Percentiles rank a stretch among this genome's conserved stretches.
Conservation (phyloP, 2,797 vertebrate genomes). For the Cryptoblepharus egeriae region DNA sequence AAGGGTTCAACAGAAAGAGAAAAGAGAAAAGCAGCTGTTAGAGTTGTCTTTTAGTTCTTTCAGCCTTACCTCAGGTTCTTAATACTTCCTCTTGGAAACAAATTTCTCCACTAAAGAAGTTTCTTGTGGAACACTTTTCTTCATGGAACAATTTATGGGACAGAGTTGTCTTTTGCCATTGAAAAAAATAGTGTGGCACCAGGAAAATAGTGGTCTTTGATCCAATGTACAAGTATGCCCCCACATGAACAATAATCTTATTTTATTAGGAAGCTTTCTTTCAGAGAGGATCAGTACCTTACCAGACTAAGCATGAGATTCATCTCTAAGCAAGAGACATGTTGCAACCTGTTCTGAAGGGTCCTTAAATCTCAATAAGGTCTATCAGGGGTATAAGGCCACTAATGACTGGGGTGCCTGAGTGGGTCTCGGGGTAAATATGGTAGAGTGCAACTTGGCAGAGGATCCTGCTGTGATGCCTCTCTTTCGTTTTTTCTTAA, state of each 20-base stretch:
- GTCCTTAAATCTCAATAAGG: background rate
- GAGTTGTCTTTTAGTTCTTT: constrained; percentile 34
- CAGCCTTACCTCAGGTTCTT: constrained; percentile 41
- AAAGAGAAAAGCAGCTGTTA: constrained; percentile 30
- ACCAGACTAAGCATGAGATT: too few relatives aligned
- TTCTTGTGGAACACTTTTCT: constrained; percentile 30
- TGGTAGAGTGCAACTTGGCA: too few relatives aligned
- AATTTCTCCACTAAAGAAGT: constrained; percentile 38
- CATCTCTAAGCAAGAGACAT: background rate
- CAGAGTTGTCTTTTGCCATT: constrained; percentile 25
- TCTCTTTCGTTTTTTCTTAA: too few relatives aligned
- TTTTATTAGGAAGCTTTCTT: background rate
- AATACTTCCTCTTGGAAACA: constrained; percentile 33
- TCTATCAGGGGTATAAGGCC: background rate
- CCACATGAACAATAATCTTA: too few relatives aligned
- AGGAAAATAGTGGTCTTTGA: background rate
- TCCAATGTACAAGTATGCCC: background rate
- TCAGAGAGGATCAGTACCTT: background rate
- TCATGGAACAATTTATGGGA: constrained; percentile 29
- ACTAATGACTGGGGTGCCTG: too few relatives aligned
- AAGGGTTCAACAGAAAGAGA: constrained; percentile 20
- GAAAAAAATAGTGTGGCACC: background rate
- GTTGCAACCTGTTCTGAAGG: background rate
- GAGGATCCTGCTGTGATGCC: too few relatives aligned
- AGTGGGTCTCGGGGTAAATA: too few relatives aligned